Evolutionary conservation across 1,140 invertebrate species (phyloP).

Genomic region (Colletes gigas): DNA sequence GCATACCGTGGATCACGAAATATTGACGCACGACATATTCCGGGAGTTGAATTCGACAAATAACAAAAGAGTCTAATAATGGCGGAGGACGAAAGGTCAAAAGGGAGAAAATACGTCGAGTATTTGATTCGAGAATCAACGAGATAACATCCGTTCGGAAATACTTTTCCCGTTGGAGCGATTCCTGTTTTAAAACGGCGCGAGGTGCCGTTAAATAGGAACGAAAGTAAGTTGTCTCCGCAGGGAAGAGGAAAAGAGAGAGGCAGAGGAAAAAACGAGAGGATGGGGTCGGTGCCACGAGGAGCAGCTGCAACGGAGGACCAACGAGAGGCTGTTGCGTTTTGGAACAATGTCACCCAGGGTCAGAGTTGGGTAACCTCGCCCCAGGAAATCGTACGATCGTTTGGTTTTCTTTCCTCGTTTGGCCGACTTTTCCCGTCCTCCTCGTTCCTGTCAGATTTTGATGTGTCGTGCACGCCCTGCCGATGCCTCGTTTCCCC

Average conservation of each 20-base stretch:
- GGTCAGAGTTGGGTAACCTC: slow-evolving; percentile 44
- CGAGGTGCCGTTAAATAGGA: no score
- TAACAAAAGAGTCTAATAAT: neutral
- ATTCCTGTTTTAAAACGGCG: neutral
- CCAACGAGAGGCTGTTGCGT: slow-evolving; percentile 48
- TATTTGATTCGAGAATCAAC: neutral
- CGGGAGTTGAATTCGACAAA: no score
- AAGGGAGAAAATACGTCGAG: neutral
- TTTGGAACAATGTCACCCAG: slow-evolving; percentile 60
- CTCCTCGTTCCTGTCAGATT: slow-evolving; percentile 24
- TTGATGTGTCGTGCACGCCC: slow-evolving; percentile 42
- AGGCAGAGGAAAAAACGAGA: neutral
- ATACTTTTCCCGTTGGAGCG: neutral
- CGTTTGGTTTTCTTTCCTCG: slow-evolving; percentile 44
- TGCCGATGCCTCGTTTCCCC: slow-evolving; percentile 31
- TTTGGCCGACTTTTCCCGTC: neutral
- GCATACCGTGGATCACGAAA: no score
- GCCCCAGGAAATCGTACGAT: slow-evolving; percentile 57
- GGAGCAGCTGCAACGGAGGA: slow-evolving; percentile 48
- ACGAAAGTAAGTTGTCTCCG: no score
- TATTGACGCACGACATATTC: neutral
- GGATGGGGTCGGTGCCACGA: slow-evolving; percentile 6
- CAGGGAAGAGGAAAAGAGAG: neutral
- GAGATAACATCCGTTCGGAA: no score
- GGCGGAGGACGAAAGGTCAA: neutral